phyloP scores from a whole-genome alignment of 2,113 vertebrate genomes.

The Hassar affinis region DNA sequence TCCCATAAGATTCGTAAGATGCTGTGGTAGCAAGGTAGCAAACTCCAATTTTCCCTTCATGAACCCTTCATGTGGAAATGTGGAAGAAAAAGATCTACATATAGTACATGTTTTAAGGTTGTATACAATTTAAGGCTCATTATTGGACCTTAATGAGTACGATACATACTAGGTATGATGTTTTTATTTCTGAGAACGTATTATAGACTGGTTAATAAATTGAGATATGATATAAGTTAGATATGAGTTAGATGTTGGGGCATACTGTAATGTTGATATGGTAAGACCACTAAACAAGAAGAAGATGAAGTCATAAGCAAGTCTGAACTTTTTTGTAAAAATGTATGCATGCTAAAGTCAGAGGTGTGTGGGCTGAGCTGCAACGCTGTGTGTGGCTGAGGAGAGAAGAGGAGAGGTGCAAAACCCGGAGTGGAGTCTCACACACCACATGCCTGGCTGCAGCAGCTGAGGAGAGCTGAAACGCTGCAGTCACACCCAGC shows the following conservation, averaged over 20 bases:
- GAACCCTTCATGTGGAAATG: neutral
- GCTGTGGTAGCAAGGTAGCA: neutral
- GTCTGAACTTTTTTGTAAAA: conserved; percentile 1
- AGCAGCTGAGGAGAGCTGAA: neutral
- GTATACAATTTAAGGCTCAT: neutral
- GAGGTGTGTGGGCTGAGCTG: conserved; percentile 10
- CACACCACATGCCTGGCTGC: neutral
- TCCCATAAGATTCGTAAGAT: neutral
- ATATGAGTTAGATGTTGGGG: neutral
- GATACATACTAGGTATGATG: neutral
- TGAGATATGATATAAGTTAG: neutral
- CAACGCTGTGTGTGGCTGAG: conserved; percentile 53
- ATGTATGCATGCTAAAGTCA: neutral
- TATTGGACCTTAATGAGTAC: neutral
- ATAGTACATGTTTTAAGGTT: neutral
- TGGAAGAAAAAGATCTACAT: neutral
- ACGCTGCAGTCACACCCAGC: neutral
- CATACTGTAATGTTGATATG: neutral
- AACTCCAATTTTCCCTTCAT: neutral
- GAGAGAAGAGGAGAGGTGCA: conserved; percentile 27
- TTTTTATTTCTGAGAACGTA: neutral
- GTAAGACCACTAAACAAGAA: neutral
- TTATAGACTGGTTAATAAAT: neutral
- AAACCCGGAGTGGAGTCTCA: conserved; percentile 54
- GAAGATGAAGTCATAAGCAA: neutral